Evolutionary conservation across 2,113 vertebrate genomes (phyloP).

Genomic region (Phocoena sinus): DNA sequence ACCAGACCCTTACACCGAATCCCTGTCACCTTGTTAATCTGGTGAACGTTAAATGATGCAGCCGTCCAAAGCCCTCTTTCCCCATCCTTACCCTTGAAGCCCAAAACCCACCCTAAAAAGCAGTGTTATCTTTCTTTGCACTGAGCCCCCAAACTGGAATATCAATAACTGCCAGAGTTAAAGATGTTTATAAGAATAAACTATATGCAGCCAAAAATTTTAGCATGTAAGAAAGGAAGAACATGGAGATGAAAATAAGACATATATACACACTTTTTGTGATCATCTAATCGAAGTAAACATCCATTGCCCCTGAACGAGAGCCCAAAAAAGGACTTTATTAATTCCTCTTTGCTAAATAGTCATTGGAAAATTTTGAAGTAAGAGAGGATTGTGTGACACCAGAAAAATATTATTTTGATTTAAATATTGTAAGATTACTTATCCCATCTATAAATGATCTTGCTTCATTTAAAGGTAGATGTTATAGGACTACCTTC

Average conservation of each 20-base stretch:
- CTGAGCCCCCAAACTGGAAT: background rate
- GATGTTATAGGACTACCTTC: background rate
- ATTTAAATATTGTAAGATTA: background rate
- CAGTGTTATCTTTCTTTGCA: background rate
- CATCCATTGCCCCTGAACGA: fast-evolving
- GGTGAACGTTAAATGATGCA: background rate
- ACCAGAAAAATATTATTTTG: background rate
- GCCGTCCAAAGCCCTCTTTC: background rate
- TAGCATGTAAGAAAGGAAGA: background rate
- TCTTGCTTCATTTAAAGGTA: background rate
- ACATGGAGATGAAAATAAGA: background rate
- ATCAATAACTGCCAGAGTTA: background rate
- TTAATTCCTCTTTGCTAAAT: background rate
- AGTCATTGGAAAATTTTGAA: background rate
- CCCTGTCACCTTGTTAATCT: background rate
- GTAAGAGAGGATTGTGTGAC: background rate
- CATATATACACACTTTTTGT: background rate
- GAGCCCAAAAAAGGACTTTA: background rate
- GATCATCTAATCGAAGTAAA: background rate
- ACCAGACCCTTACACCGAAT: background rate
- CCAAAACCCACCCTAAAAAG: background rate
- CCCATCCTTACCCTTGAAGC: background rate
- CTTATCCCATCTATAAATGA: background rate
- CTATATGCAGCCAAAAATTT: background rate
- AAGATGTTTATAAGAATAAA: background rate